A percentile compares a stretch with the other conserved stretches of the same genome.
phyloP scores from a whole-genome alignment of 2,797 vertebrate species.

The Spea hammondii region DNA sequence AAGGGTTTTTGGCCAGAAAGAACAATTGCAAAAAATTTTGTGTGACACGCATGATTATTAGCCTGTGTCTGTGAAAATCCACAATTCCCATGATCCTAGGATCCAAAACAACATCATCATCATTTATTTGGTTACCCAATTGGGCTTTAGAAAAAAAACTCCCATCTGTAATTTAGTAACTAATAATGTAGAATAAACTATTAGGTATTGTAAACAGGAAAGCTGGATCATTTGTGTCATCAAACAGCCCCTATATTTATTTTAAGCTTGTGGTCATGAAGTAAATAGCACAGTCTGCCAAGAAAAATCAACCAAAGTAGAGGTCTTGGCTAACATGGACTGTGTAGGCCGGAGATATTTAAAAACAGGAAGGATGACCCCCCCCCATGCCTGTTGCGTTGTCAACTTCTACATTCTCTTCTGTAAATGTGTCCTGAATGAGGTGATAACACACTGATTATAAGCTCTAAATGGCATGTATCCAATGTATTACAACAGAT shows the following conservation, averaged over 20 bases:
- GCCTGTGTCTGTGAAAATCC: not conserved
- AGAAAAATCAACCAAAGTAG: slow-evolving; percentile 34
- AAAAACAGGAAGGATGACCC: not conserved
- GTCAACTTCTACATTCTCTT: not conserved
- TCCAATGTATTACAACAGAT: no score
- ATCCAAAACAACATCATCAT: not conserved
- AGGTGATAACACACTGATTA: not conserved
- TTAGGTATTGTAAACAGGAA: slow-evolving; percentile 43
- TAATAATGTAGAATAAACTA: slow-evolving; percentile 35
- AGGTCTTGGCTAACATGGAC: not conserved
- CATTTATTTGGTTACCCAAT: not conserved
- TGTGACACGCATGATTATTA: not conserved
- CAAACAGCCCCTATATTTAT: slow-evolving; percentile 21
- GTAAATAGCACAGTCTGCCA: slow-evolving; percentile 29
- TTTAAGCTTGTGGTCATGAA: slow-evolving; percentile 45
- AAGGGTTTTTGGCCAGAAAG: no score
- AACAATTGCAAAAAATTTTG: no score
- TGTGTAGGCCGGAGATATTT: slow-evolving; percentile 4
- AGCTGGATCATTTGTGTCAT: slow-evolving; percentile 25
- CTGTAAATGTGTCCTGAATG: not conserved
- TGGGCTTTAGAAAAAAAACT: not conserved
- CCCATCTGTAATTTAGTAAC: slow-evolving; percentile 23
- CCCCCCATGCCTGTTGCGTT: slow-evolving; percentile 5
- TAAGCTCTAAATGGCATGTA: not conserved
- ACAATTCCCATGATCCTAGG: slow-evolving; percentile 39